Conservation (phyloP, 92 coral and sea anemone genomes). For the Porites evermanni region DNA sequence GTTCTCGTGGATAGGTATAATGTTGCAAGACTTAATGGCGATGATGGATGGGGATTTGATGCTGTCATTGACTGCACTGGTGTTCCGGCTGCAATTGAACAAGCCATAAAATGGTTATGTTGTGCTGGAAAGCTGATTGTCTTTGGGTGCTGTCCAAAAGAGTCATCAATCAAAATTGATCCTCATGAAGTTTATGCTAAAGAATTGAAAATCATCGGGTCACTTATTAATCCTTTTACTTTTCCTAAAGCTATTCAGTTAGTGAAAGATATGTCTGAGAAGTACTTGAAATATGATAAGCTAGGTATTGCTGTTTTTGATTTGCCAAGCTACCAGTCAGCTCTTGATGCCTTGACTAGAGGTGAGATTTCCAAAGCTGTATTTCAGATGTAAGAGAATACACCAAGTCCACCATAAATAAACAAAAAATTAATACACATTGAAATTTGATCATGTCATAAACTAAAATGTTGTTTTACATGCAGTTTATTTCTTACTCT, state of each 20-base stretch:
- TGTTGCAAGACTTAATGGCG: conserved; percentile 55
- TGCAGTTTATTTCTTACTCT: too few species aligned
- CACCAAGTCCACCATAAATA: too few species aligned
- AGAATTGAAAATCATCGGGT: conserved; percentile 87
- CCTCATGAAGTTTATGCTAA: conserved; percentile 76
- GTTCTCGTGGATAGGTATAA: conserved; percentile 61
- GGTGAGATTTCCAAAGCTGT: conserved; percentile 86
- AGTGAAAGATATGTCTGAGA: conserved; percentile 86
- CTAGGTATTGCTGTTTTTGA: conserved; percentile 83
- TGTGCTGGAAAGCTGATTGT: conserved; percentile 86
- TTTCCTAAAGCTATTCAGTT: conserved; percentile 93
- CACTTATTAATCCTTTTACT: conserved; percentile 84
- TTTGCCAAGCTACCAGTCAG: conserved; percentile 79
- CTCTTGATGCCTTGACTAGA: conserved; percentile 75
- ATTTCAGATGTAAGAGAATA: conserved; percentile 69
- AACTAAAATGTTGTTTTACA: too few species aligned
- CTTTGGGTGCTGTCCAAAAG: conserved; percentile 90
- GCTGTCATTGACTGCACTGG: conserved; percentile 90
- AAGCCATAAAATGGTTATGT: conserved; percentile 82
- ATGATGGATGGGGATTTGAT: conserved; percentile 88
- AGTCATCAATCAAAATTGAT: conserved; percentile 77
- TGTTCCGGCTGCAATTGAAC: conserved; percentile 71
- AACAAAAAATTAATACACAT: too few species aligned
- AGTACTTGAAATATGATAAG: conserved; percentile 82
- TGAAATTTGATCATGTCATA: too few species aligned